Base-by-base conservation (phyloP, 1,140 invertebrate species). In the Drosophila sp. region DNA sequence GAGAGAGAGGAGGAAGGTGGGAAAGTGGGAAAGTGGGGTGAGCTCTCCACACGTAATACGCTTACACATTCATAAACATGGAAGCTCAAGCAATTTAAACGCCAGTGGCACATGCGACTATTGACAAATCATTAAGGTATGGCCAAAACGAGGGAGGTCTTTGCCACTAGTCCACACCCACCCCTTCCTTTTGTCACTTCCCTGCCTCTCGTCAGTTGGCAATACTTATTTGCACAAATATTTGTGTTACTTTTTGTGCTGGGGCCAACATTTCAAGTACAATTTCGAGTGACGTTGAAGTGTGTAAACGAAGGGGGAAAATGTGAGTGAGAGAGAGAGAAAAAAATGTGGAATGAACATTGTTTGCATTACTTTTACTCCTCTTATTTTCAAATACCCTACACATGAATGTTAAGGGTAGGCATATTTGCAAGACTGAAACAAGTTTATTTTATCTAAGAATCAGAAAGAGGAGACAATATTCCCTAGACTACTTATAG, bases 51-150 rank as follows among this genome's bases (percentile, higher is more conserved):
- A 13, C 48, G 11, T 54, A 72, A 72, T 72, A 54, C 70, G 70
- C 64, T 72, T 72, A 72, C 70, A 72, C 63, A 72, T 76, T 72
- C 61, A 63, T 73, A 67, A 56, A 76, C 63, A 73, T 76, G 50
- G 13, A 25, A 67, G 43, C 53, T 74, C 32, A 69, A 58, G 48
- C 64, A 74, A 77, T 56, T 51, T 77, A 69, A 74, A 74, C 18
- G 56, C 57, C 63, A 69, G 13, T 46, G 64, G 54, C 75, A 74
- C 65, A 70, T 70, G 58, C 65, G 54, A 41, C 71, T 78, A 78
- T 78, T 78, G 75, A 78, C 75, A 78, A 78, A 78, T 78, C 75
- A 78, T 78, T 78, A 78, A 70, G 72, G 65, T 75, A 71, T 64
- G 59, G 18, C 48, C 54, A 9, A 40, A 21, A 13, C 13, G 53